Evolutionary conservation across 2,888 invertebrate species (phyloP).

Genomic region (Xestia sexstrigata): DNA sequence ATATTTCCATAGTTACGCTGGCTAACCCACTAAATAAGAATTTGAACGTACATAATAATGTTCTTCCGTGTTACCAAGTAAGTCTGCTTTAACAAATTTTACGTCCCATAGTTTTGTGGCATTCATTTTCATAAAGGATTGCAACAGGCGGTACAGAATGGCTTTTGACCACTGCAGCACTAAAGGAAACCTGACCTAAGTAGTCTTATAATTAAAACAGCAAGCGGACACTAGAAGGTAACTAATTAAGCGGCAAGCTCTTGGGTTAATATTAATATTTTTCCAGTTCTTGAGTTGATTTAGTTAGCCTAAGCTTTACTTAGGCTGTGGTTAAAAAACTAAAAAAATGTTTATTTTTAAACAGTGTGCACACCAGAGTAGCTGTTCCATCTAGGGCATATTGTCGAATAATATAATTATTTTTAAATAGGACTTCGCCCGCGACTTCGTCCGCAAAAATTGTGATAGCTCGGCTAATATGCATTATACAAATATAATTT

Average conservation of each 20-base stretch:
- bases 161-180: neutral
- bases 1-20: slow-evolving; percentile 34
- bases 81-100: neutral
- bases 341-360: neutral
- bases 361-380: neutral
- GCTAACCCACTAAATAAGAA: slow-evolving; percentile 26
- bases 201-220: slow-evolving; percentile 2
- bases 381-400: neutral
- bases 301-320: neutral
- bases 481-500: too few species aligned
- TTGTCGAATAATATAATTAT: neutral
- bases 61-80: neutral
- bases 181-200: neutral
- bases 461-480: too few species aligned
- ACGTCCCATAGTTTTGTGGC: neutral
- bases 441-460: too few species aligned
- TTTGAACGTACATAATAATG: slow-evolving; percentile 7
- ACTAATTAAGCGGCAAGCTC: neutral
- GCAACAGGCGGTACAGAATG: too few species aligned
- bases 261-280: slow-evolving; percentile 11
- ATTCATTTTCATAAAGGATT: neutral
- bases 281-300: neutral
- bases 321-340: neutral
- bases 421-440: neutral
- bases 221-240: neutral